Evolutionary conservation across 2,113 vertebrate species (phyloP), one percentile per base, ranked within the genome.

Genomic region (Sula dactylatra): DNA sequence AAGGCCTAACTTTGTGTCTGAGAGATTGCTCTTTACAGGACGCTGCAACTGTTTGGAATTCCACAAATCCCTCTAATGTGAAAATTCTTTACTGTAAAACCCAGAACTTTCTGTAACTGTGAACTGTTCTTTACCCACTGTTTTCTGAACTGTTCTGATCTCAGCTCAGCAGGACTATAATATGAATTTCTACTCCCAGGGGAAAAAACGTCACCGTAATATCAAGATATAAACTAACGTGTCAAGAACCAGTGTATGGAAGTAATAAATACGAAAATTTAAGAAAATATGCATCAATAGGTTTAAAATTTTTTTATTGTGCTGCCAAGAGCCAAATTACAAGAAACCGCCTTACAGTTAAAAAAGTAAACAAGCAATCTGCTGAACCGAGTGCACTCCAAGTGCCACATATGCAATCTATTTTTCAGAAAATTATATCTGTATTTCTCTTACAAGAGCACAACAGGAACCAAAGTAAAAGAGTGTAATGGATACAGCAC

Each of bases 391-490:
- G 98, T 97, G 98, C 98, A 98, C 98, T 98, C 98, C 98, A 66
- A 98, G 98, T 98, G 98, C 98, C 98, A 98, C 98, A 98, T 98
- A 98, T 97, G 98, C 97, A 97, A 97, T 98, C 98, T 98, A 98
- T 98, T 98, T 97, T 98, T 98, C 98, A 98, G 98, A 98, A 98
- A 98, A 98, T 98, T 97, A 98, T 98, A 98, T 98, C 97, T 98
- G 98, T 98, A 97, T 98, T 98, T 98, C 97, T 98, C 97, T 98
- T 98, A 98, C 98, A 99, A 98, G 98, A 99, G 98, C 98, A 99
- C 98, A 98, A 98, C 98, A 98, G 98, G 98, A 98, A 99, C 98
- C 98, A 98, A 98, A 98, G 97, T 98, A 98, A 98, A 98, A 98
- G 97, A 98, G 98, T 98, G 98, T 98, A 98, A 98, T 97, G 98